Base-by-base conservation (phyloP, 2,888 invertebrate genomes). In the Ormyrus pomaceus region DNA sequence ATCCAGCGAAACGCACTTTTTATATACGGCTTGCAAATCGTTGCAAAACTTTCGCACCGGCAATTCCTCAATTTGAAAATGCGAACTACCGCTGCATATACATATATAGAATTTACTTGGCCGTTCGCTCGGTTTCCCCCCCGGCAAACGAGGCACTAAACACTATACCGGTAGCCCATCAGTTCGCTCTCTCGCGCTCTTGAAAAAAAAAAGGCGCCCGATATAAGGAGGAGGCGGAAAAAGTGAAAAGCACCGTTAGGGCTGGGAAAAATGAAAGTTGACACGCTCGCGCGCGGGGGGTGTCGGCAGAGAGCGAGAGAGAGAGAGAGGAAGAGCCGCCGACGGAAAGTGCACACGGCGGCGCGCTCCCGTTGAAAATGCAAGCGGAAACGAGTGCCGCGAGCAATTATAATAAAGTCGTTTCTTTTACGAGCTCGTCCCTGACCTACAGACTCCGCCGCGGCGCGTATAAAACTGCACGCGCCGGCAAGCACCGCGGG, bases 221-320 rank as follows among this genome's bases (percentile, higher is more conserved):
- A 34, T 34, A 34, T 34, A 4, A 34, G 34, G 34, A 34, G 34
- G 55, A 50, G 13, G n/a, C 13, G 45, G 8, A 19, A 10, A 34
- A 45, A 55, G 34, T 6, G 19, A 68, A 61, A 46, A 50, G 6
- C 11, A 46, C 62, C 59, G 61, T 55, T 53, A 69, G 7, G 45
- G 5, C 2, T 19, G 69, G 50, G 51, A 70, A 68, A 64, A 77
- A 74, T 59, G 70, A 77, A 77, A 70, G 77, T 77, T 48, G 46
- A 53, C 19, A n/a, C 51, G 45, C 34, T 6, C 34, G 34, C 34
- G 34, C 34, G 34, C 34, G 34, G 34, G 4, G 34, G 34, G 34
- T 34, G 34, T 34, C 34, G 34, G 34, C 3, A 2, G 34, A 4
- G 34, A 2, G 34, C 4, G 34, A 34, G 34, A 34, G 34, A 34